These are phyloP conservation scores for Anguilla obscura DNA, from an alignment of 2,797 vertebrate genomes.

Conservation along the genomic window DNA sequence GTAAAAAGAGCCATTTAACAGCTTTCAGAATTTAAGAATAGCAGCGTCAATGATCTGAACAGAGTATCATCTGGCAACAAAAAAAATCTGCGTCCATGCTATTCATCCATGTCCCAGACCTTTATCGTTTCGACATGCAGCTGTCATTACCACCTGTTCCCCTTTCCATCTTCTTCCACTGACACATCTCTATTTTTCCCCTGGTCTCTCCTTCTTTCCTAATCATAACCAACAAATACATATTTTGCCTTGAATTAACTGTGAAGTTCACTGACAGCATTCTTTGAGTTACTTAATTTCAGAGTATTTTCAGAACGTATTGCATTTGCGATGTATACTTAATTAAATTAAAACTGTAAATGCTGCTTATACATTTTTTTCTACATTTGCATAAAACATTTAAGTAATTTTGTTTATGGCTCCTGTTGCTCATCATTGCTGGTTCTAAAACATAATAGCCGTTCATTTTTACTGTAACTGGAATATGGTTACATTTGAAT, in stretches of 20 bases:
- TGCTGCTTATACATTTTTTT: background rate
- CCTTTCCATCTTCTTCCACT: constrained; percentile 20
- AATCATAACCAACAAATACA: background rate
- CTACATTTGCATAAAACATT: background rate
- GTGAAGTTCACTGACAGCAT: background rate
- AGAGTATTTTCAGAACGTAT: background rate
- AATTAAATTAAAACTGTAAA: background rate
- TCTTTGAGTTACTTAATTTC: constrained; percentile 34
- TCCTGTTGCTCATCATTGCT: background rate
- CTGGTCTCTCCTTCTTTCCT: background rate
- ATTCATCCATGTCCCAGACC: constrained; percentile 15
- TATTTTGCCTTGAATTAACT: background rate
- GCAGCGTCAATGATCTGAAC: constrained; percentile 5
- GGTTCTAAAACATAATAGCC: background rate
- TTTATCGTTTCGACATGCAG: constrained; percentile 14
- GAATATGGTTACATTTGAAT: background rate
- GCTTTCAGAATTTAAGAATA: background rate
- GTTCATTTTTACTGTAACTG: background rate
- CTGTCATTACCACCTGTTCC: constrained; percentile 29
- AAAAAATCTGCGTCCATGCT: background rate
- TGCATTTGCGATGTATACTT: background rate
- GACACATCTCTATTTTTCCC: background rate
- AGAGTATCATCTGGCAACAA: constrained; percentile 1
- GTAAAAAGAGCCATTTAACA: too few relatives aligned
- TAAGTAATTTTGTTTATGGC: background rate